phyloP scores from a whole-genome alignment of 1,140 invertebrate species.

The Cryptotermes secundus region DNA sequence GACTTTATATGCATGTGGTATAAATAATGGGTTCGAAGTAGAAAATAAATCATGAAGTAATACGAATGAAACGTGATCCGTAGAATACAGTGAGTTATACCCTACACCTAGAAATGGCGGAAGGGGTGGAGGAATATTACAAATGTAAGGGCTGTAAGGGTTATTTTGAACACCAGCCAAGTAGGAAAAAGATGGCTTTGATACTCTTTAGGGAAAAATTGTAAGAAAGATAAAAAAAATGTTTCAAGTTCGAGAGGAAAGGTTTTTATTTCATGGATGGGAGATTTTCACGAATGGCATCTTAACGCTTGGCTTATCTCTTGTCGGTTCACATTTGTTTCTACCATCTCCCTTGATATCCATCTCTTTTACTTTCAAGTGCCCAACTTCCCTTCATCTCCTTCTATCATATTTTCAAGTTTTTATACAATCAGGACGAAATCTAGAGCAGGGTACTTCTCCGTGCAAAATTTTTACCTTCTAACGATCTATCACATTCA shows the following conservation, averaged over 20 bases:
- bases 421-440: not conserved
- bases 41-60: not conserved
- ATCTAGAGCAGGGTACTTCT: not conserved
- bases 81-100: too few relatives aligned
- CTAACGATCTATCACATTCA: not conserved
- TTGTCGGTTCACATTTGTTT: constrained; percentile 14
- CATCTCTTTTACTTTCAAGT: not conserved
- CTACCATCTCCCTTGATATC: not conserved
- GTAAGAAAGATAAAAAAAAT: not conserved
- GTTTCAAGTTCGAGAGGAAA: not conserved
- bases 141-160: not conserved
- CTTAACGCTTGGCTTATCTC: constrained; percentile 11
- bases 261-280: constrained; percentile 2
- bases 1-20: not conserved
- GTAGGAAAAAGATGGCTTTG: not conserved
- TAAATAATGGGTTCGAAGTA: not conserved
- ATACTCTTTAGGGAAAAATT: constrained; percentile 9
- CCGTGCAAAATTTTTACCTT: not conserved
- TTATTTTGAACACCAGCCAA: constrained; percentile 7
- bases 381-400: not conserved
- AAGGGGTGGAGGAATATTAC: not conserved
- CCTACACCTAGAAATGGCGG: not conserved
- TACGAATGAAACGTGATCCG: not conserved
- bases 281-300: constrained; percentile 15
- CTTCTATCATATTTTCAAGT: not conserved